phyloP scores from a whole-genome alignment of 1,140 invertebrate genomes.

The Trachymyrmex cornetzi region DNA sequence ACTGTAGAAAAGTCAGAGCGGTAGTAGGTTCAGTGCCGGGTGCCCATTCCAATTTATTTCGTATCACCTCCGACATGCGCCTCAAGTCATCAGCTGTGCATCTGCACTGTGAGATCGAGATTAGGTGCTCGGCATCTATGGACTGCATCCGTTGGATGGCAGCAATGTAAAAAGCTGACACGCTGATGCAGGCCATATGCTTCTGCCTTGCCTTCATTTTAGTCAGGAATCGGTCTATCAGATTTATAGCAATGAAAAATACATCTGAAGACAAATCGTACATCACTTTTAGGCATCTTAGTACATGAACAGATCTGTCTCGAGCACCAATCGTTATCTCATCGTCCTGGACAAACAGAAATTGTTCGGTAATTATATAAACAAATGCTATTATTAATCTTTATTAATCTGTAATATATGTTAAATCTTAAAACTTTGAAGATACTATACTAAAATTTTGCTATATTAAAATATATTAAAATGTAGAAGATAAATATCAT shows the following conservation, averaged over 20 bases:
- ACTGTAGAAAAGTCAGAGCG: slow-evolving; percentile 89
- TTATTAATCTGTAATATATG: not conserved
- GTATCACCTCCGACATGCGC: slow-evolving; percentile 91
- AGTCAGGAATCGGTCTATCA: slow-evolving; percentile 92
- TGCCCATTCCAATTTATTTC: slow-evolving; percentile 90
- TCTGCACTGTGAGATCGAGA: slow-evolving; percentile 90
- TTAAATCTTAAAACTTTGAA: slow-evolving; percentile 8
- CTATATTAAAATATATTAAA: not conserved
- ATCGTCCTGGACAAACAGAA: slow-evolving; percentile 84
- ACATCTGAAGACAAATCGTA: slow-evolving; percentile 93
- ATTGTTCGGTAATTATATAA: not conserved
- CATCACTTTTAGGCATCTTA: slow-evolving; percentile 94
- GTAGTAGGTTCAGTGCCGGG: slow-evolving; percentile 88
- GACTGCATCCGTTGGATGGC: slow-evolving; percentile 84
- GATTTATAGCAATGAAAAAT: slow-evolving; percentile 91
- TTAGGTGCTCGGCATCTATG: slow-evolving; percentile 84
- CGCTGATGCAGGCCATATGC: slow-evolving; percentile 91
- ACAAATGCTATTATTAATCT: not conserved
- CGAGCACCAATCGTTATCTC: slow-evolving; percentile 91
- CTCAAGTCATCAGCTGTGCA: slow-evolving; percentile 91
- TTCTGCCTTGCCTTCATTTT: slow-evolving; percentile 91
- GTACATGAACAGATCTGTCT: slow-evolving; percentile 92
- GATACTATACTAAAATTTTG: not conserved
- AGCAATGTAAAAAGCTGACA: slow-evolving; percentile 90
- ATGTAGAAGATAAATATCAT: not conserved